A percentile compares a stretch with the other conserved stretches of the same genome.
Evolutionary conservation across 2,797 vertebrate genomes (phyloP).

Genomic region (Poeciliopsis gracilis): DNA sequence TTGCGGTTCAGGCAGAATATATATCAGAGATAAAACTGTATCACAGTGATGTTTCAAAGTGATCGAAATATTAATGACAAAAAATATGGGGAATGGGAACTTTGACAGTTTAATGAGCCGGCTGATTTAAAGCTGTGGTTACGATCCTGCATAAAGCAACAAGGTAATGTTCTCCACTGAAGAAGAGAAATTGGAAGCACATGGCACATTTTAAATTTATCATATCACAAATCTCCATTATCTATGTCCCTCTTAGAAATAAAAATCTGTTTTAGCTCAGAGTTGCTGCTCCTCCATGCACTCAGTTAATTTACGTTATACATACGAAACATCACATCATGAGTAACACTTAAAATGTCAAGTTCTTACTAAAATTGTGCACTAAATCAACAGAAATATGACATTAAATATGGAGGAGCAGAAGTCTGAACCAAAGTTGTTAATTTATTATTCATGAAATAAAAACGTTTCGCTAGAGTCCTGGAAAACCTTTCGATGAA

Average conservation of each 20-base stretch:
- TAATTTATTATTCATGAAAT: constrained; percentile 45
- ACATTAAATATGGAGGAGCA: constrained; percentile 15
- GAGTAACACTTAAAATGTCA: neutral
- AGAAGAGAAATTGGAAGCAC: neutral
- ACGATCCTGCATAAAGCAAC: constrained; percentile 13
- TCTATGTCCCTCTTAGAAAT: constrained; percentile 11
- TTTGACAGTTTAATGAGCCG: constrained; percentile 12
- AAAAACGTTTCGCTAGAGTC: constrained; percentile 39
- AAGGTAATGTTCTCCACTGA: neutral
- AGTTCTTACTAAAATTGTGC: constrained; percentile 1
- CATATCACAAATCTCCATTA: constrained; percentile 4
- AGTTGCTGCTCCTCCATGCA: constrained; percentile 14
- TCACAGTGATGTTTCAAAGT: constrained; percentile 3
- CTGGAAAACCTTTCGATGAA: constrained; percentile 37
- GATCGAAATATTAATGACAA: constrained; percentile 16
- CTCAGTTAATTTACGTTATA: constrained; percentile 7
- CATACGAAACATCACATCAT: constrained; percentile 14
- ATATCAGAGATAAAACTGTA: neutral
- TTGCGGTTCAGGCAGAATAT: constrained; percentile 9
- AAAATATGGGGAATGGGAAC: constrained; percentile 3
- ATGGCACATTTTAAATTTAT: constrained; percentile 9
- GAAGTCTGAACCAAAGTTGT: constrained; percentile 23
- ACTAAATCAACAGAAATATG: constrained; percentile 14
- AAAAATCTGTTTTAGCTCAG: neutral
- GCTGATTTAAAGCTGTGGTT: constrained; percentile 4